phyloP scores from a whole-genome alignment of 2,888 invertebrate species.

The Neuroscelio doddi region DNA sequence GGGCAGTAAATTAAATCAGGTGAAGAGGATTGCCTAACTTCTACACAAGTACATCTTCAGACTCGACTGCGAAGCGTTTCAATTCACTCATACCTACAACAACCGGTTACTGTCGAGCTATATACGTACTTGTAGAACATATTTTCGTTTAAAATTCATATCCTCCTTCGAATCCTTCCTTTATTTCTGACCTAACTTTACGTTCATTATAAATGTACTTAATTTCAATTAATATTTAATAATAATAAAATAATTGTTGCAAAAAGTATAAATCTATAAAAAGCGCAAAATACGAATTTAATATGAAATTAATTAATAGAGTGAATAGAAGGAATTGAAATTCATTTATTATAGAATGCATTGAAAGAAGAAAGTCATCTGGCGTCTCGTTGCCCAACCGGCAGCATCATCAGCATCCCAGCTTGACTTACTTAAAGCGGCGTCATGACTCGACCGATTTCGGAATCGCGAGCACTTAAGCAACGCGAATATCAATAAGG shows the following conservation, averaged over 20 bases:
- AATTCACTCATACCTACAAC: slow-evolving; percentile 53
- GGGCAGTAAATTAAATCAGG: slow-evolving; percentile 69
- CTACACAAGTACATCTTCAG: slow-evolving; percentile 57
- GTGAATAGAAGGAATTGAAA: neutral
- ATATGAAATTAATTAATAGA: neutral
- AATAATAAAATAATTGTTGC: too few species aligned
- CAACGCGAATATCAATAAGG: slow-evolving; percentile 55
- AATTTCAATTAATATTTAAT: too few species aligned
- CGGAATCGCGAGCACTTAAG: slow-evolving; percentile 50
- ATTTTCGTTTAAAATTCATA: slow-evolving; percentile 1
- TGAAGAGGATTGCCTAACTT: slow-evolving; percentile 65
- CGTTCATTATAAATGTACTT: too few species aligned
- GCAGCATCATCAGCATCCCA: slow-evolving; percentile 24
- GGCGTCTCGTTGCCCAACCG: slow-evolving; percentile 28
- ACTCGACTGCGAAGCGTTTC: slow-evolving; percentile 46
- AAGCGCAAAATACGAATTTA: too few species aligned
- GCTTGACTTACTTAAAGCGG: slow-evolving; percentile 26
- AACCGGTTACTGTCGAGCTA: slow-evolving; percentile 26
- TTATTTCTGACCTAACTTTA: neutral
- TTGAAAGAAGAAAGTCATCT: slow-evolving; percentile 30
- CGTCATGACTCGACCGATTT: slow-evolving; percentile 45
- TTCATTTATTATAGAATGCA: slow-evolving; percentile 1
- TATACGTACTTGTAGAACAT: slow-evolving; percentile 11
- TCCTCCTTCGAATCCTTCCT: slow-evolving; percentile 5
- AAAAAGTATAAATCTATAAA: too few species aligned